A percentile compares a stretch with the other conserved stretches of the same genome.
phyloP scores from a whole-genome alignment of 2,113 vertebrate species.

The Megaptera novaeangliae region DNA sequence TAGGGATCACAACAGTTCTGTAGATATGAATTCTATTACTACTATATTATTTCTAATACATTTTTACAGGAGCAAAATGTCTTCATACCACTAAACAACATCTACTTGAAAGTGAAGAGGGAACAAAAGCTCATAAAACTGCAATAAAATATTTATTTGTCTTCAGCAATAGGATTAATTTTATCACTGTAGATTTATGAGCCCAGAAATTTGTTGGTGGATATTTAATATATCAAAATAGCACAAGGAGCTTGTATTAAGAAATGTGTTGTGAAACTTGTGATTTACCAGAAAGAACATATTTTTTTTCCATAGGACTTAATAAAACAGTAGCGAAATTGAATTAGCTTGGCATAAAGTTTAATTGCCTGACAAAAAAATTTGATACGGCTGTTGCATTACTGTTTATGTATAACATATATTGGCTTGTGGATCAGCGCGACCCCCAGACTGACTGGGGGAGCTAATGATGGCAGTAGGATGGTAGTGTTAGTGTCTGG shows the following conservation, averaged over 20 bases:
- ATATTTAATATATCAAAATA: conserved; percentile 86
- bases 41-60: conserved; percentile 70
- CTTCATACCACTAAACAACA: conserved; percentile 78
- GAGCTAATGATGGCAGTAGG: background rate
- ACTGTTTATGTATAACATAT: conserved; percentile 68
- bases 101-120: conserved; percentile 73
- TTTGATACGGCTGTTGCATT: conserved; percentile 71
- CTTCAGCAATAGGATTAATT: conserved; percentile 84
- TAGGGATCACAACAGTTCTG: conserved; percentile 57
- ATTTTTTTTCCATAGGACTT: conserved; percentile 68
- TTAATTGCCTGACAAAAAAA: conserved; percentile 83
- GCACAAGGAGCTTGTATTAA: conserved; percentile 73
- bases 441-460: conserved; percentile 10
- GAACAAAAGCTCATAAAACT: conserved; percentile 84
- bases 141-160: conserved; percentile 87
- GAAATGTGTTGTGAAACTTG: conserved; percentile 77
- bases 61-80: conserved; percentile 76
- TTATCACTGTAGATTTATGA: conserved; percentile 85
- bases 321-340: conserved; percentile 82
- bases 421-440: conserved; percentile 43
- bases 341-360: conserved; percentile 80
- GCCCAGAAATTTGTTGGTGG: conserved; percentile 77
- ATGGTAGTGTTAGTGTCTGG: background rate
- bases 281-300: conserved; percentile 76
- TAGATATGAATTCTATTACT: conserved; percentile 72